Conservation (phyloP, 2,113 vertebrate genomes). For the Anhinga anhinga region DNA sequence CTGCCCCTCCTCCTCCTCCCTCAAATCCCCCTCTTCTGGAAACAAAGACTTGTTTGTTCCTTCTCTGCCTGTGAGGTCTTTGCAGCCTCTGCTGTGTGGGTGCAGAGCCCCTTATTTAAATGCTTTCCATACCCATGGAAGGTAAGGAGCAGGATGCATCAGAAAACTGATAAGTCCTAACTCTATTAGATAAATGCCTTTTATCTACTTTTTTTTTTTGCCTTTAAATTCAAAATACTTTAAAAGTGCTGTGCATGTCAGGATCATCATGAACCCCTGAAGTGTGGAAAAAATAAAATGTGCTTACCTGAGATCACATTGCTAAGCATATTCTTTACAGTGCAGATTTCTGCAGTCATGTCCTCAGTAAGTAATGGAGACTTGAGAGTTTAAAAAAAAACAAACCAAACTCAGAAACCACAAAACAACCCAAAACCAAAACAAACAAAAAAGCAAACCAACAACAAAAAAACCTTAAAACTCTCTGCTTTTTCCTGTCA, state of each 20-base stretch:
- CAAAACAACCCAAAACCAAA: background rate
- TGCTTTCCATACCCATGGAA: conserved; percentile 42
- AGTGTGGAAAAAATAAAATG: background rate
- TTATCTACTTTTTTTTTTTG: background rate
- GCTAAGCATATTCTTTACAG: background rate
- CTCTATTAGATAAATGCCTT: background rate
- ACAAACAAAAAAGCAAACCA: background rate
- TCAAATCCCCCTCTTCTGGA: conserved; percentile 52
- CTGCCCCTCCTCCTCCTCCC: conserved; percentile 27
- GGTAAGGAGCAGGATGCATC: conserved; percentile 45
- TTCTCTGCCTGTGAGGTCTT: conserved; percentile 77
- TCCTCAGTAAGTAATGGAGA: too few species aligned
- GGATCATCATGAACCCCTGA: background rate
- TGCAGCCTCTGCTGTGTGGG: conserved; percentile 48
- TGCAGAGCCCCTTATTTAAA: conserved; percentile 59
- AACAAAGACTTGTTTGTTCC: conserved; percentile 76
- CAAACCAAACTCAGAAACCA: background rate
- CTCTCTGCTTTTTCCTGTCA: background rate
- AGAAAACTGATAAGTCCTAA: conserved; percentile 10
- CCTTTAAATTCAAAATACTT: background rate
- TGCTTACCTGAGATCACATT: background rate
- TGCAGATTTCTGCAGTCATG: background rate
- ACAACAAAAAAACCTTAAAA: background rate
- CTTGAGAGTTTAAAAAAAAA: too few species aligned
- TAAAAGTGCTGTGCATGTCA: background rate